Conservation (phyloP, 2,797 vertebrate species). For the Fratercula arctica region DNA sequence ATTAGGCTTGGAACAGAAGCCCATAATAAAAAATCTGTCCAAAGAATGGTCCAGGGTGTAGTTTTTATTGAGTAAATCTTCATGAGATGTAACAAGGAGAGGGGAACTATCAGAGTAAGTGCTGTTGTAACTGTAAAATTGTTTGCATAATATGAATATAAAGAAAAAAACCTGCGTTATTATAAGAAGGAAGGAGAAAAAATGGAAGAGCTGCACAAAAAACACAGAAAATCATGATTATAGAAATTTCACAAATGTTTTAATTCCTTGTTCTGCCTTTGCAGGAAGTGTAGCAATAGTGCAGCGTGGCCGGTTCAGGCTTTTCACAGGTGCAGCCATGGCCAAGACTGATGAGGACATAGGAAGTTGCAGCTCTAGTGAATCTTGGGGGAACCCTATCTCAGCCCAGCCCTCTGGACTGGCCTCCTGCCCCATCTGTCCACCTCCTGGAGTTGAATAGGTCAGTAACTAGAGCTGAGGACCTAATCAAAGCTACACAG, state of each 20-base stretch:
- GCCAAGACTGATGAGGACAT: not conserved
- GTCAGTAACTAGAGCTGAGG: not conserved
- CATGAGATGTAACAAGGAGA: not conserved
- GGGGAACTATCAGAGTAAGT: not conserved
- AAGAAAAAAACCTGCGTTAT: not conserved
- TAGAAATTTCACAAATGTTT: not conserved
- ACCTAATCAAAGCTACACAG: not conserved
- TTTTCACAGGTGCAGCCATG: not conserved
- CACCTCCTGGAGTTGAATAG: not conserved
- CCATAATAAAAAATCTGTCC: not conserved
- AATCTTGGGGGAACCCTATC: not conserved
- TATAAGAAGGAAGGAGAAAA: not conserved
- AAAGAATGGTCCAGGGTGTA: not conserved
- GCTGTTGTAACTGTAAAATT: not conserved
- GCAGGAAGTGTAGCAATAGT: not conserved
- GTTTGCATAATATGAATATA: not conserved
- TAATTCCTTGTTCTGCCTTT: not conserved
- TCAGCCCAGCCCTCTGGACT: not conserved
- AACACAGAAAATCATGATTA: fast-evolving
- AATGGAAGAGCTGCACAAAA: not conserved
- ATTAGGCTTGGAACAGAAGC: not conserved
- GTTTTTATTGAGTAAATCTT: not conserved
- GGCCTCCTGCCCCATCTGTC: not conserved
- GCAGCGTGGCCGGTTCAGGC: not conserved
- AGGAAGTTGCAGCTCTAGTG: not conserved